Evolutionary conservation across 2,888 invertebrate genomes (phyloP), one percentile per base, ranked within the genome.

Genomic region (Cynaeus angustus): DNA sequence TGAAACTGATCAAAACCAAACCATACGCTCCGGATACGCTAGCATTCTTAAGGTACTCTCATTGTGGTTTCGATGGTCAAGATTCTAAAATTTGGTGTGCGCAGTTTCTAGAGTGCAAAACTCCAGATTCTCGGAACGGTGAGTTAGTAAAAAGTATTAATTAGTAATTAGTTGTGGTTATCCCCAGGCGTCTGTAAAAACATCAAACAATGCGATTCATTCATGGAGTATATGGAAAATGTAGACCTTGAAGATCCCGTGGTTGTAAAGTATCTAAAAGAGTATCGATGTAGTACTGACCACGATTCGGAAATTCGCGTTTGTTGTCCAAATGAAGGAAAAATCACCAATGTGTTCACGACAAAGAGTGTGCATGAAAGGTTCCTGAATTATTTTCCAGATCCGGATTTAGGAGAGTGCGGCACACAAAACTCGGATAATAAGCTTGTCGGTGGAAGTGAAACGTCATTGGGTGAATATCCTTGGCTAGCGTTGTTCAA

Each of bases 391-490:
- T 58, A 41, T 2, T 53, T 73, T 21, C 66, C 70, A 4, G 69
- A 71, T 61, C 56, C 72, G 33, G 30, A 68, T 41, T 21, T 68
- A 13, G 64, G 71, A 21, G 83, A 86, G 56, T 91, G 91, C 72
- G 91, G 91, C 5, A 79, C 86, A 13, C 87, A 87, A 38, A 87
- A 86, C 37, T 46, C 56, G 0, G 86, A 86, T 52, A 88, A 91
- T 79, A 87, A 88, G 53, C 88, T 91, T 53, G 88, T 87, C 72
- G 90, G 89, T 50, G 91, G 91, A 7, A 86, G 87, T 64, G 84
- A 88, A 46, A 89, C 90, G 0, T 89, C 77, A n/a, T 50, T 83
- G 26, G 78, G 79, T 13, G 83, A 84, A 69, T 83, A 78, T 69
- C 83, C 83, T 5, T 84, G 84, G 83, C 77, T 81, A 75, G 81